A percentile compares a stretch with the other conserved stretches of the same genome.
These are phyloP conservation scores for Vesta saturnalis DNA, from an alignment of 2,888 invertebrate species.

Conservation along the genomic window DNA sequence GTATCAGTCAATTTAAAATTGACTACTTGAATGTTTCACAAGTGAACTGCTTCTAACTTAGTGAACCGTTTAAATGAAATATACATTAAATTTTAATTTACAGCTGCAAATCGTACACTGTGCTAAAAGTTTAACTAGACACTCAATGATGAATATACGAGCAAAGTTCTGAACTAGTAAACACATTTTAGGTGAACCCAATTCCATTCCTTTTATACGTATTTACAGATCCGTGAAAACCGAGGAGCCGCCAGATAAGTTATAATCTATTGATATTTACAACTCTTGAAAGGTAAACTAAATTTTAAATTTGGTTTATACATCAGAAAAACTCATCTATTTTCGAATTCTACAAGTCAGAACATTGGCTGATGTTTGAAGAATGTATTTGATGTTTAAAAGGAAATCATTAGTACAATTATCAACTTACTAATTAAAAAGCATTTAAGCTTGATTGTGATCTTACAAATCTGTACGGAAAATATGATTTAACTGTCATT, in stretches of 20 bases:
- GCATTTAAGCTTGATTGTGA: neutral
- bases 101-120: constrained; percentile 31
- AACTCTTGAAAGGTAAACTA: constrained; percentile 32
- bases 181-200: constrained; percentile 44
- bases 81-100: constrained; percentile 37
- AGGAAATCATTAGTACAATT: neutral
- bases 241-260: constrained; percentile 37
- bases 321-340: neutral
- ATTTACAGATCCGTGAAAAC: constrained; percentile 40
- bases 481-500: neutral
- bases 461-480: neutral
- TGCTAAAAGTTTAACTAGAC: constrained; percentile 41
- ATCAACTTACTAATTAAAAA: neutral
- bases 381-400: too few relatives aligned
- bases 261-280: constrained; percentile 39
- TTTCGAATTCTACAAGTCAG: neutral
- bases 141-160: constrained; percentile 43
- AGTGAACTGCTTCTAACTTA: constrained; percentile 4
- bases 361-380: too few relatives aligned
- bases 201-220: constrained; percentile 41
- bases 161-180: constrained; percentile 43
- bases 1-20: neutral
- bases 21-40: constrained; percentile 4
- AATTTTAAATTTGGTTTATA: constrained; percentile 37
- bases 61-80: constrained; percentile 21